Percentiles rank a stretch among this genome's conserved stretches.
Evolutionary conservation across 2,797 vertebrate species (phyloP).

Genomic region (Xiphophorus birchmanni): DNA sequence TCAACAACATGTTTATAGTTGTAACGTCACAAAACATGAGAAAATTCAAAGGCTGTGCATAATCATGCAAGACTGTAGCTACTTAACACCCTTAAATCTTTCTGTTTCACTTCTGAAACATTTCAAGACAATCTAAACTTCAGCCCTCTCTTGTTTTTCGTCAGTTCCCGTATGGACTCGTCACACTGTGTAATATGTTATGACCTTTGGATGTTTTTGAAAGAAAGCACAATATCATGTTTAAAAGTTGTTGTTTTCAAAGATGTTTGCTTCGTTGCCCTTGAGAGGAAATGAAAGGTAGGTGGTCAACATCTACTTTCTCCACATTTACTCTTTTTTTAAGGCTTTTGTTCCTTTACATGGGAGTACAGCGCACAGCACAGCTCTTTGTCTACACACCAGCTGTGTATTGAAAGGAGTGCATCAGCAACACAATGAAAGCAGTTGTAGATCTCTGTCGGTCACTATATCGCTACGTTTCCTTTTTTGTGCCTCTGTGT

Average conservation of each 20-base stretch:
- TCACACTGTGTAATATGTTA: slow-evolving; percentile 8
- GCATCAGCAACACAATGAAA: slow-evolving; percentile 7
- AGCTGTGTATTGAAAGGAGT: slow-evolving; percentile 14
- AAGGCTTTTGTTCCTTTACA: slow-evolving; percentile 10
- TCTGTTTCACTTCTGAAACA: not conserved
- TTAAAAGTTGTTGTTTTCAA: slow-evolving; percentile 36
- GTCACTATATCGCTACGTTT: slow-evolving; percentile 4
- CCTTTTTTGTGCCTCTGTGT: slow-evolving; percentile 4
- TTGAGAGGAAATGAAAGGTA: slow-evolving; percentile 57
- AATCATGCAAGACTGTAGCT: not conserved
- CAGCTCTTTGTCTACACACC: slow-evolving; percentile 21
- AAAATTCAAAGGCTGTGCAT: not conserved
- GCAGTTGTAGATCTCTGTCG: slow-evolving; percentile 21
- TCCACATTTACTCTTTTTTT: slow-evolving; percentile 12
- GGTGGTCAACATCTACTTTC: slow-evolving; percentile 22
- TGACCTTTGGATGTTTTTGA: slow-evolving; percentile 30
- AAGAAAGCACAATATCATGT: slow-evolving; percentile 18
- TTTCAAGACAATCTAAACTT: not conserved
- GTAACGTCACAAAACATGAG: not conserved
- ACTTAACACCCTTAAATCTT: not conserved
- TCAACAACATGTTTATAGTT: not conserved
- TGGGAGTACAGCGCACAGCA: not conserved
- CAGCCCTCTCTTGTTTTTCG: slow-evolving; percentile 8
- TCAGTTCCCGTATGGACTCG: not conserved
- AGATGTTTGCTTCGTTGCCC: slow-evolving; percentile 45